Evolutionary conservation across 2,797 vertebrate genomes (phyloP).

Genomic region (Mormyrus proboscirostris): DNA sequence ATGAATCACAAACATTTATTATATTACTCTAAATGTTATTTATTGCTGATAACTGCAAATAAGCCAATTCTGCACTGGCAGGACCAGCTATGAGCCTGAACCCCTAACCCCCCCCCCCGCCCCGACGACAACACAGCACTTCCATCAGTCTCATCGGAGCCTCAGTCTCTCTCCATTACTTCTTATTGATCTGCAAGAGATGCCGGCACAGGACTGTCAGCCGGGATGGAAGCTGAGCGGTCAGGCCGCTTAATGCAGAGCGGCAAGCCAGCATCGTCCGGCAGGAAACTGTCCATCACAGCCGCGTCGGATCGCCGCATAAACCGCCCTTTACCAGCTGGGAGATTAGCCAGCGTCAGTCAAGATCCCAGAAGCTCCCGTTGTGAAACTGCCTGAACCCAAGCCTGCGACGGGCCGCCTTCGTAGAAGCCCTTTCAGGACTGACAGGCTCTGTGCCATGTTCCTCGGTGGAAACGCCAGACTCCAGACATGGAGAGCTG

Average conservation of each 20-base stretch:
- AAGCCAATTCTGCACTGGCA: neutral
- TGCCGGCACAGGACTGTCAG: neutral
- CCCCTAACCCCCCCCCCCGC: slow-evolving; percentile 7
- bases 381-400: neutral
- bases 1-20: neutral
- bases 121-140: slow-evolving; percentile 39
- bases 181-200: slow-evolving; percentile 17
- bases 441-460: neutral
- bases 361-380: neutral
- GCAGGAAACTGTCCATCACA: neutral
- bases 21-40: neutral
- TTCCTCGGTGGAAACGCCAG: neutral
- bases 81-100: neutral
- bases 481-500: neutral
- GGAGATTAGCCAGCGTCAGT: neutral
- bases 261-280: neutral
- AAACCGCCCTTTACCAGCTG: neutral
- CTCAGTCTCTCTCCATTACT: neutral
- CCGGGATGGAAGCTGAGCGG: neutral
- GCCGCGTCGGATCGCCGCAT: neutral
- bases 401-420: neutral
- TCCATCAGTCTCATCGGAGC: neutral
- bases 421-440: neutral
- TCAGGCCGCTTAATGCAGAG: neutral
- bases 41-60: neutral